Evolutionary conservation across 1,140 invertebrate genomes (phyloP).

Genomic region (Nixonia krombeini): DNA sequence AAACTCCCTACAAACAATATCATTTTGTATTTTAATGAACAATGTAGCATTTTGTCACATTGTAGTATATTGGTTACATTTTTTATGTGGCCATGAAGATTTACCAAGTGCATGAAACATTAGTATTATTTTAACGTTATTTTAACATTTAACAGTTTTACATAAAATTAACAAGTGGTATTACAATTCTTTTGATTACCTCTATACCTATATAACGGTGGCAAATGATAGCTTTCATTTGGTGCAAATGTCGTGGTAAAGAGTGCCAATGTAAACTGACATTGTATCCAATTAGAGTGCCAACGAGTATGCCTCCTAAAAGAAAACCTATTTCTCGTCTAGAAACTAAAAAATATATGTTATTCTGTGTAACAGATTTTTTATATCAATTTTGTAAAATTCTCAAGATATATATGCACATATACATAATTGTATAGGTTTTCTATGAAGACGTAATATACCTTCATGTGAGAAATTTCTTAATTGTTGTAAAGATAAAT

Average conservation of each 20-base stretch:
- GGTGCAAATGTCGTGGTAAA: slow-evolving; percentile 57
- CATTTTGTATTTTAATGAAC: too few species aligned
- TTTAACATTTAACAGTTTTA: too few species aligned
- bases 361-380: slow-evolving; percentile 38
- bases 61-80: too few species aligned
- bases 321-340: slow-evolving; percentile 71
- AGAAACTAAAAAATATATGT: slow-evolving; percentile 57
- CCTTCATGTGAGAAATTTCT: slow-evolving; percentile 51
- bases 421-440: too few species aligned
- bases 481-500: slow-evolving; percentile 56
- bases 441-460: too few species aligned
- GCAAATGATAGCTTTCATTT: slow-evolving; percentile 74
- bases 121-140: too few species aligned
- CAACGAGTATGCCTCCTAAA: slow-evolving; percentile 68
- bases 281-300: slow-evolving; percentile 70
- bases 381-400: too few species aligned
- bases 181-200: slow-evolving; percentile 54
- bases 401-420: too few species aligned
- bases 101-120: too few species aligned
- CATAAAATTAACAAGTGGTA: too few species aligned
- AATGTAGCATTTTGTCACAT: too few species aligned
- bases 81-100: too few species aligned
- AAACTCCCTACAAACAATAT: slow-evolving; percentile 71
- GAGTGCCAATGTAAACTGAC: slow-evolving; percentile 63
- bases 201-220: slow-evolving; percentile 73